These are phyloP conservation scores for Hippoglossus stenolepis DNA, from an alignment of 2,113 vertebrate species.

Conservation along the genomic window DNA sequence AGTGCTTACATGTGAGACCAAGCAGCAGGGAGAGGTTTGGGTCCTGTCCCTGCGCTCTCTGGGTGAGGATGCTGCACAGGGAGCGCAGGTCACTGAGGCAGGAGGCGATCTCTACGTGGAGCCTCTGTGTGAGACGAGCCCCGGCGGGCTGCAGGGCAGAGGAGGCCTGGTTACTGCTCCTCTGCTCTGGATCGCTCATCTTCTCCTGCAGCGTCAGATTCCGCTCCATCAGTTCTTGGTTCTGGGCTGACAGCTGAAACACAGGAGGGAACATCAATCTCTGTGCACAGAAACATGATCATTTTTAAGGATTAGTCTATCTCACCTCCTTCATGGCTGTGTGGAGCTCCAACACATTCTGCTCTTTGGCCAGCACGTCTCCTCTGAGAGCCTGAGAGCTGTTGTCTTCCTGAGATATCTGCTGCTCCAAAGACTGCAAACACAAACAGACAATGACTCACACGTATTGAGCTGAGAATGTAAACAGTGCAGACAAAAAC, in stretches of 20 bases:
- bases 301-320: background rate
- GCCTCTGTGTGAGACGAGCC: conserved; percentile 77
- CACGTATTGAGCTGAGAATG: background rate
- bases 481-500: background rate
- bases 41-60: conserved; percentile 92
- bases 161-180: conserved; percentile 59
- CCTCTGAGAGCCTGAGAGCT: conserved; percentile 89
- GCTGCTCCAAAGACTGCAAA: conserved; percentile 88
- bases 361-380: conserved; percentile 88
- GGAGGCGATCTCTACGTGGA: conserved; percentile 88
- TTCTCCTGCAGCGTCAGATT: conserved; percentile 93
- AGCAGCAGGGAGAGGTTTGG: conserved; percentile 97
- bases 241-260: conserved; percentile 91
- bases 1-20: conserved; percentile 90
- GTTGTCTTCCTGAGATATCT: conserved; percentile 90
- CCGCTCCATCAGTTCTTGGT: conserved; percentile 96
- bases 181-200: conserved; percentile 81
- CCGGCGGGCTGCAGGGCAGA: conserved; percentile 74
- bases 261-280: background rate
- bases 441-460: conserved; percentile 3
- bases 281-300: background rate
- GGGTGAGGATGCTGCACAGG: conserved; percentile 93
- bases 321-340: conserved; percentile 93
- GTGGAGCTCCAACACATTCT: conserved; percentile 86
- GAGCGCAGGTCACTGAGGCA: conserved; percentile 92